Conservation (phyloP, 1,140 invertebrate genomes). For the Pseudomyrmex pallidus region DNA sequence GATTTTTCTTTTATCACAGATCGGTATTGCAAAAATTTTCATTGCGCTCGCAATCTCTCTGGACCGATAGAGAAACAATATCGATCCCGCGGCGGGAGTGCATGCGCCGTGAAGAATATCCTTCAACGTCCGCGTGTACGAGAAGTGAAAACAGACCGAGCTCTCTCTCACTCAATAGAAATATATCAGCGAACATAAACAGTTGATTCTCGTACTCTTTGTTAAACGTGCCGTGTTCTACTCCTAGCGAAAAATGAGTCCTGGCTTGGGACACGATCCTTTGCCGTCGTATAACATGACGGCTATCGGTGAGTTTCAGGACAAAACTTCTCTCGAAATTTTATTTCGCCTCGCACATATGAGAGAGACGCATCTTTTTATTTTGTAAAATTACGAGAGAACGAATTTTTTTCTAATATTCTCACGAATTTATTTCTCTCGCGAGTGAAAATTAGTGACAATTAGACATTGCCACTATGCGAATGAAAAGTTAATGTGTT, state of each 20-base stretch:
- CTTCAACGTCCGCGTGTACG: conserved; percentile 52
- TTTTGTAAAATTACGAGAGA: not conserved
- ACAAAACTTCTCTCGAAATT: not conserved
- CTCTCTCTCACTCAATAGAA: conserved; percentile 49
- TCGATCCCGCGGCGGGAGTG: conserved; percentile 51
- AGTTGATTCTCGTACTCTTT: conserved; percentile 20
- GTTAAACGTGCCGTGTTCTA: conserved; percentile 10
- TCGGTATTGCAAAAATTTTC: conserved; percentile 40
- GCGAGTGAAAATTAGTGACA: not conserved
- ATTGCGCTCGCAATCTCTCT: conserved; percentile 20
- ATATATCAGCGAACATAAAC: conserved; percentile 61
- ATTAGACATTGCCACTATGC: not conserved
- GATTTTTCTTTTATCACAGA: conserved; percentile 27
- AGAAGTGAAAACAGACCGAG: conserved; percentile 23
- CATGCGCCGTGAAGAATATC: conserved; percentile 52
- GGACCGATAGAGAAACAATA: conserved; percentile 43
- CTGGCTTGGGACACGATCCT: conserved; percentile 82
- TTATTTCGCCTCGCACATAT: not conserved
- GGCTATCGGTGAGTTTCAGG: conserved; percentile 74
- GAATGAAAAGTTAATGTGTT: conserved; percentile 5
- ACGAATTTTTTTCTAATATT: conserved; percentile 2
- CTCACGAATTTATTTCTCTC: not conserved
- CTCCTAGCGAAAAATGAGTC: conserved; percentile 76
- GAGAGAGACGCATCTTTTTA: not conserved
- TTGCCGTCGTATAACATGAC: conserved; percentile 81